phyloP scores from a whole-genome alignment of 1,140 invertebrate species.

The Cardiocondyla obscurior region DNA sequence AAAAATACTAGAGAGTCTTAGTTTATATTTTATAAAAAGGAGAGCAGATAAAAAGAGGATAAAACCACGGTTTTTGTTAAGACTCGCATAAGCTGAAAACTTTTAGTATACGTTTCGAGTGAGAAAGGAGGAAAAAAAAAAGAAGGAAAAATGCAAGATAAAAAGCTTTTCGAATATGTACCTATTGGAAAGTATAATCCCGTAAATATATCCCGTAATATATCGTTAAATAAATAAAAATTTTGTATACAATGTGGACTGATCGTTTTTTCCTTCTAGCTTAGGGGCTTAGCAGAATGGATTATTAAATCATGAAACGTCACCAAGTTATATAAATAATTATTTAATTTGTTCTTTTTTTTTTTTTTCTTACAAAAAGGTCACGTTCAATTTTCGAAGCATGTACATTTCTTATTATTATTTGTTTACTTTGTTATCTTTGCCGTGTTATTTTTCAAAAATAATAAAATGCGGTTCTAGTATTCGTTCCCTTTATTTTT shows the following conservation, averaged over 20 bases:
- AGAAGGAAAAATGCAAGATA: background rate
- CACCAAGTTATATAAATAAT: too few species aligned
- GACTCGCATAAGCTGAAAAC: slow-evolving; percentile 41
- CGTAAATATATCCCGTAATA: slow-evolving; percentile 63
- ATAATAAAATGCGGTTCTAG: too few species aligned
- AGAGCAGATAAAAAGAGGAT: background rate
- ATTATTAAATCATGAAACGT: too few species aligned
- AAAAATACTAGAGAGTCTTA: slow-evolving; percentile 47
- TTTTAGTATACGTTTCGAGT: slow-evolving; percentile 56
- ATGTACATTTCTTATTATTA: too few species aligned
- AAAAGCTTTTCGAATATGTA: slow-evolving; percentile 68
- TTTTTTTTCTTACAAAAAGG: too few species aligned
- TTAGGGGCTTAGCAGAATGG: too few species aligned
- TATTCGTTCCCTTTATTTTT: too few species aligned
- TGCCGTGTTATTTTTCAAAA: too few species aligned
- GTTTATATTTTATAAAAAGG: slow-evolving; percentile 66
- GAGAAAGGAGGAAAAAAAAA: background rate
- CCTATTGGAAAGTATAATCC: slow-evolving; percentile 70
- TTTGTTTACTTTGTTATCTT: too few species aligned
- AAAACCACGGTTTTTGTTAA: slow-evolving; percentile 55
- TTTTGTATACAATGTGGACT: slow-evolving; percentile 57
- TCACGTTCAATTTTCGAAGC: too few species aligned
- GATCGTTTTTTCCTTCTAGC: background rate
- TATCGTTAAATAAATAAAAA: slow-evolving; percentile 68
- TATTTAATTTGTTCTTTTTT: too few species aligned